Base-by-base conservation (phyloP, 2,888 invertebrate species). In the Byasa hedistus region DNA sequence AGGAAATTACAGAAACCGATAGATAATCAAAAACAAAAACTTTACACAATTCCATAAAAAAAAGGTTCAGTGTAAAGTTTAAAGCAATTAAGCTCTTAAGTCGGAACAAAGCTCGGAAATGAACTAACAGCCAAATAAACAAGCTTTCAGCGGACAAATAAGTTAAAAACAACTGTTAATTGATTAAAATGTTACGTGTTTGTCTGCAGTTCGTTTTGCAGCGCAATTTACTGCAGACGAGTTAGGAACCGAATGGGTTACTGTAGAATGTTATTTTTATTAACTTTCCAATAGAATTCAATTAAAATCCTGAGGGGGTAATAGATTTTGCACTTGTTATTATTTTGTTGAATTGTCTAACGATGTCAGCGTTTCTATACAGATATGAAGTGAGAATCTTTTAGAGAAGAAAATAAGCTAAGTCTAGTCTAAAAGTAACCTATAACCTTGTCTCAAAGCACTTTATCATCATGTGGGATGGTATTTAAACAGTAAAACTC, bases 11-110 rank as follows among this genome's bases (percentile, higher is more conserved):
- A 51, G 12, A 51, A 48, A n/a, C 0, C 24, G 51, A 60, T n/a
- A 21, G 59, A 27, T 55, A 39, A 55, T 23, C 27, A 39, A 56
- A 52, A 32, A 54, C 32, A n/a, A 54, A 61, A 61, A n/a, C n/a
- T n/a, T n/a, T n/a, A n/a, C n/a, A n/a, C n/a, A n/a, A n/a, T 32
- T 27, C 22, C 58, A 65, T 2, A 61, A 68, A 69, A 70, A 71
- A 69, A 68, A 69, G 71, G 23, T 72, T 69, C 65, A 72, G 69
- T 70, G 69, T 70, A 72, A 74, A 73, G 71, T 72, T 72, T 72
- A 73, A 73, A 69, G 68, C 70, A 73, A 75, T 75, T 71, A 70
- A 69, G 69, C 67, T 61, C 69, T 69, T 70, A 71, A 71, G 69
- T 72, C 71, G 70, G 69, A 68, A 73, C 71, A 74, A 72, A 74